Base-by-base conservation (phyloP, 2,113 vertebrate species). In the Oryzias melastigma region DNA sequence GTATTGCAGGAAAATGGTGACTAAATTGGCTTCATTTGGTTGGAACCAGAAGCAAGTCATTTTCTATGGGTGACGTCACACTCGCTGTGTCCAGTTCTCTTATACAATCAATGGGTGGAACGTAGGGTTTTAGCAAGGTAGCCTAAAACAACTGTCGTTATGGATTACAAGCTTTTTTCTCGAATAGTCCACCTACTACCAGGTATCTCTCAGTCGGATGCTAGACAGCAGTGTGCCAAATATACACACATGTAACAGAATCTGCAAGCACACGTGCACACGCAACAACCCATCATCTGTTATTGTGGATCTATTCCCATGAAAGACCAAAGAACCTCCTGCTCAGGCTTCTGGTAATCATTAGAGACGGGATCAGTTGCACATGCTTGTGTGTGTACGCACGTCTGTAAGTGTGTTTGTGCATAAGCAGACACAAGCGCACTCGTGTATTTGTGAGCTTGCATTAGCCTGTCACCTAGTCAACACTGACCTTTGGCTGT, bases 271-370 rank as follows among this genome's bases (percentile, higher is more conserved):
- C 55, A 51, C 20, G 44, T 17, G 49, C 68, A 63, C 65, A 68
- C 55, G 56, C 64, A 67, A 74, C 67, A 77, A 35, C 67, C 75
- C 65, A 82, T 81, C 85, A 85, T 86, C 81, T 82, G 84, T 85
- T 85, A 79, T 77, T 89, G 85, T 86, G 73, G 82, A 79, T 81
- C 84, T 86, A 82, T 87, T 89, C 85, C 85, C 85, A 81, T 82
- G 85, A 84, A 87, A 87, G 85, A 84, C 80, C 83, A 85, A 85
- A 88, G 85, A 82, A 78, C 78, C 82, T 85, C 76, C 71, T 73
- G 68, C 84, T 64, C 50, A 1, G 58, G 80, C 83, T 85, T 88
- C 85, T 90, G 87, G 81, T 83, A 88, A 86, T 82, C 80, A 90
- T 90, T 90, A 90, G 74, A 77, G 78, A 47, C 17, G 59, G 80